phyloP scores from a whole-genome alignment of 30 jellyfish, hydroid and myxozoan genomes.

The Euphysa ruthae region DNA sequence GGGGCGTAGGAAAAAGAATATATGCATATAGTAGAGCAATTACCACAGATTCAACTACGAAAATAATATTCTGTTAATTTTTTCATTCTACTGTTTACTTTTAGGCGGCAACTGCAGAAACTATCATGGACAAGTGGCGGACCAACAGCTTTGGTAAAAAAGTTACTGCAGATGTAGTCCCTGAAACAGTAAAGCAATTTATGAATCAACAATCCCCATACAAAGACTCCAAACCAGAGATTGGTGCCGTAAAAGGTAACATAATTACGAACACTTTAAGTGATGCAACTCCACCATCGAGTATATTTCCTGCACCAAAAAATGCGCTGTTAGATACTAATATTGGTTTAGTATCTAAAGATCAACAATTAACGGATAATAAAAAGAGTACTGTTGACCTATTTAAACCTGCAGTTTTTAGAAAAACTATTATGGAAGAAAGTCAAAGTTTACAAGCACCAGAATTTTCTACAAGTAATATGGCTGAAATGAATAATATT shows the following conservation, averaged over 20 bases:
- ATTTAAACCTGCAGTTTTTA: too few relatives aligned
- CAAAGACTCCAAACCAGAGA: not conserved
- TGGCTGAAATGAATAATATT: too few relatives aligned
- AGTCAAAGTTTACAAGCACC: too few relatives aligned
- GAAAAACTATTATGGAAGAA: too few relatives aligned
- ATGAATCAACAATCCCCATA: constrained; percentile 72
- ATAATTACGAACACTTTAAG: constrained; percentile 28
- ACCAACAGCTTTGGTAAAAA: constrained; percentile 74
- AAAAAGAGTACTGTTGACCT: too few relatives aligned
- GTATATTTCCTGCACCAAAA: constrained; percentile 31
- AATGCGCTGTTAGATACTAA: constrained; percentile 30
- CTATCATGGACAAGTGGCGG: constrained; percentile 82
- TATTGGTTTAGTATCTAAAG: not conserved
- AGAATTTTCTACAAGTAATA: too few relatives aligned
- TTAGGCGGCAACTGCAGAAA: constrained; percentile 79
- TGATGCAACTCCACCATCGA: constrained; percentile 41
- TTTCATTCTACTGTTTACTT: too few relatives aligned
- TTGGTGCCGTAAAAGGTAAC: constrained; percentile 9
- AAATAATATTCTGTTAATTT: too few relatives aligned
- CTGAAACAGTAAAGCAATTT: constrained; percentile 72
- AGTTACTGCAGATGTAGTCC: constrained; percentile 36
- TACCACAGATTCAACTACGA: too few relatives aligned
- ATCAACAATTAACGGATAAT: not conserved
- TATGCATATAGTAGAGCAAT: too few relatives aligned
- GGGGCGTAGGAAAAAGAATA: too few relatives aligned